Evolutionary conservation across 2,888 invertebrate species (phyloP).

Genomic region (Iphiclides podalirius): DNA sequence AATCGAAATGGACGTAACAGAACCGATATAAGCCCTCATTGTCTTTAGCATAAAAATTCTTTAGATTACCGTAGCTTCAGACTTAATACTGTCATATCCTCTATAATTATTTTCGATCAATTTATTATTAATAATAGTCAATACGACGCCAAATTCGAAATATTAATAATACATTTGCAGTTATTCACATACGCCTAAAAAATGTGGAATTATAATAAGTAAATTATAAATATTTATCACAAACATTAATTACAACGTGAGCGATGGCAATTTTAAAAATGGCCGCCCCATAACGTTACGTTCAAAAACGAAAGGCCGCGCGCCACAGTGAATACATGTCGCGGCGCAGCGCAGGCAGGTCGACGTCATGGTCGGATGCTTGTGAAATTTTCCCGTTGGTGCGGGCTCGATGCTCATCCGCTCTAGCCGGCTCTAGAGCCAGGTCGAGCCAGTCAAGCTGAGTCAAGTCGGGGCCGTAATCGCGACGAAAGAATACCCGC

Average conservation of each 20-base stretch:
- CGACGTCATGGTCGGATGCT: conserved; percentile 54
- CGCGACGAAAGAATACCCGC: conserved; percentile 36
- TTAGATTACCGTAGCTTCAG: no score
- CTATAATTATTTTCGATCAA: no score
- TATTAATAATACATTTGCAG: no score
- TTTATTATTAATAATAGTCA: no score
- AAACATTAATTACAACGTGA: background rate
- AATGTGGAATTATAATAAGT: no score
- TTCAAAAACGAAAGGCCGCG: conserved; percentile 39
- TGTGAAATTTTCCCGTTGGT: conserved; percentile 51
- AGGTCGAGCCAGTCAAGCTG: conserved; percentile 29
- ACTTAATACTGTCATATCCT: no score
- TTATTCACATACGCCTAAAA: no score
- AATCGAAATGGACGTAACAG: conserved; percentile 25
- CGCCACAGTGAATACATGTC: conserved; percentile 34
- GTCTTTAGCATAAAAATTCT: conserved; percentile 13
- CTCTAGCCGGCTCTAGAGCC: conserved; percentile 31
- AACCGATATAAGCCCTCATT: background rate
- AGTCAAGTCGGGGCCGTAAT: conserved; percentile 27
- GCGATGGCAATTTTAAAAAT: conserved; percentile 24
- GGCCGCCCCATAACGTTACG: conserved; percentile 34
- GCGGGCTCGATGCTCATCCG: conserved; percentile 24
- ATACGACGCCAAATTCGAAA: no score
- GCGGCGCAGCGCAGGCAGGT: conserved; percentile 34
- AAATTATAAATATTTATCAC: no score